Percentiles rank a stretch among this genome's conserved stretches.
These are phyloP conservation scores for Pardalotus punctatus DNA, from an alignment of 2,113 vertebrate species.

Conservation along the genomic window DNA sequence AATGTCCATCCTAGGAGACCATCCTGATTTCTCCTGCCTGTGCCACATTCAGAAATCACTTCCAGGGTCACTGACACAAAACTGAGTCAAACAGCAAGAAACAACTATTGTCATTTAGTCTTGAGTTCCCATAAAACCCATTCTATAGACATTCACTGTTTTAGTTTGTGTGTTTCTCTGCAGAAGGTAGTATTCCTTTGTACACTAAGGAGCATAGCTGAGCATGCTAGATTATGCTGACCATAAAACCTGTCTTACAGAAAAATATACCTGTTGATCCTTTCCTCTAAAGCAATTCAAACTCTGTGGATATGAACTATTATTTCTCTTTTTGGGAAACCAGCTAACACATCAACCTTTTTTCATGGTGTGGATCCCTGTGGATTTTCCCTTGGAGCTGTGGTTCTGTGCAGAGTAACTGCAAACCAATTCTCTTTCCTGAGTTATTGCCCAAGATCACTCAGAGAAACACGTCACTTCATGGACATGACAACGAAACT, in stretches of 20 bases:
- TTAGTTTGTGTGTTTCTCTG: accelerated
- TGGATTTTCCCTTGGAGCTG: background rate
- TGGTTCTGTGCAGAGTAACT: background rate
- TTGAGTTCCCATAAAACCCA: background rate
- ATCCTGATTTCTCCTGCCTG: background rate
- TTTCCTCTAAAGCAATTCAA: background rate
- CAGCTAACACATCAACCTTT: background rate
- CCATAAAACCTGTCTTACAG: background rate
- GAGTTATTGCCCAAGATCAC: background rate
- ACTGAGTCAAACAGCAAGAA: background rate
- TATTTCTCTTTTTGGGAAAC: background rate
- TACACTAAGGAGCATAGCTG: background rate
- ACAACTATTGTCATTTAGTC: background rate
- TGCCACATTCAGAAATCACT: background rate
- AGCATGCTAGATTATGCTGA: background rate
- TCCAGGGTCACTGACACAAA: background rate
- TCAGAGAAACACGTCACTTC: background rate
- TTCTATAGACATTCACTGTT: background rate
- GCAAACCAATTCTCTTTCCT: background rate
- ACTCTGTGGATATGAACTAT: background rate
- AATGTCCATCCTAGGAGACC: background rate
- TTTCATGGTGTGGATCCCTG: background rate
- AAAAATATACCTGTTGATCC: background rate
- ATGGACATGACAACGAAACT: background rate
- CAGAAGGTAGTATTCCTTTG: background rate